Evolutionary conservation across 2,888 invertebrate species (phyloP).

Genomic region (Drosophila merina): DNA sequence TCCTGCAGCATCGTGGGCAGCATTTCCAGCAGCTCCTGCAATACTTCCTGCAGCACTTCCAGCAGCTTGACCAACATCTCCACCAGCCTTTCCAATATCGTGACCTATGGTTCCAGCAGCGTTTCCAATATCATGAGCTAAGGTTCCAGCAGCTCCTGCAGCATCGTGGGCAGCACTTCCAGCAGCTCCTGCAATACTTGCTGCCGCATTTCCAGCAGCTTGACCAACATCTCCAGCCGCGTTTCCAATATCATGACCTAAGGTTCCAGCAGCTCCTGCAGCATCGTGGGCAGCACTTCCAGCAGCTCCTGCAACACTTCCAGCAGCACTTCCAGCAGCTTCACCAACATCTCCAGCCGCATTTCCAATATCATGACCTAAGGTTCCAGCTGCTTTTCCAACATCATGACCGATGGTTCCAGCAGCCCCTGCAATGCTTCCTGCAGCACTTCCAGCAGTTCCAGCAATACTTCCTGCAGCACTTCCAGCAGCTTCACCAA

Average conservation of each 20-base stretch:
- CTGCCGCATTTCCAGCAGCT: neutral
- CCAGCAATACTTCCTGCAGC: too few species aligned
- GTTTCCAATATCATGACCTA: neutral
- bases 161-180: neutral
- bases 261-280: slow-evolving; percentile 11
- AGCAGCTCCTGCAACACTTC: neutral
- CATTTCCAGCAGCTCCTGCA: neutral
- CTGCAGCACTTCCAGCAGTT: too few species aligned
- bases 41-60: neutral
- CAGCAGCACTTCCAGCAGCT: slow-evolving; percentile 2
- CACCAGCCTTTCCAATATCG: neutral
- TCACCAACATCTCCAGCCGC: neutral
- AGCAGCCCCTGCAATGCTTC: neutral
- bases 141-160: slow-evolving; percentile 5
- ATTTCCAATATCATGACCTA: neutral
- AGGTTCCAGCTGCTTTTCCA: neutral
- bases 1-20: neutral
- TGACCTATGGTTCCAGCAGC: neutral
- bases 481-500: too few species aligned
- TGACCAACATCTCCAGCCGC: neutral
- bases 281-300: neutral
- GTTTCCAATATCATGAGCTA: neutral
- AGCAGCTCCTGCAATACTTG: neutral
- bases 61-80: neutral
- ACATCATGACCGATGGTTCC: neutral